Conservation (phyloP, 1,140 invertebrate species). For the Branchinecta lynchi region DNA sequence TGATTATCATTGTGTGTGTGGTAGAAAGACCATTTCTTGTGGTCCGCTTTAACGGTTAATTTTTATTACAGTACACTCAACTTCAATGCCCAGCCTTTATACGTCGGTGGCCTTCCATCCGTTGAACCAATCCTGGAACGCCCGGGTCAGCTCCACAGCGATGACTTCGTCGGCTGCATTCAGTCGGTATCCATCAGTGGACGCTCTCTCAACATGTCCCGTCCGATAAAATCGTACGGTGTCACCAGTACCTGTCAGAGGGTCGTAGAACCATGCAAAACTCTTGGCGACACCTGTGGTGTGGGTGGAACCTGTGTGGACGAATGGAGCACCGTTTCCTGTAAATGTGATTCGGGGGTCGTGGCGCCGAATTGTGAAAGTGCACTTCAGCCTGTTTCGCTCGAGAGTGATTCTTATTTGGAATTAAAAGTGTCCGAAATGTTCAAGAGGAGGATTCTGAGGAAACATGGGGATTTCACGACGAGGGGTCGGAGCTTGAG, state of each 20-base stretch:
- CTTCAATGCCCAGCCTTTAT: constrained; percentile 70
- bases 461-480: constrained; percentile 12
- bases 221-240: constrained; percentile 49
- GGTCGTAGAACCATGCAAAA: constrained; percentile 37
- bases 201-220: constrained; percentile 55
- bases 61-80: constrained; percentile 58
- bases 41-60: constrained; percentile 17
- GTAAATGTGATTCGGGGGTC: constrained; percentile 44
- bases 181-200: constrained; percentile 78
- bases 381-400: constrained; percentile 58
- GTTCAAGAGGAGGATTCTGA: constrained; percentile 41
- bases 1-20: no score
- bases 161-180: constrained; percentile 83
- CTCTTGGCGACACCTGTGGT: constrained; percentile 44
- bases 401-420: constrained; percentile 56
- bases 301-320: constrained; percentile 55
- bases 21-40: no score
- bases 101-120: constrained; percentile 64
- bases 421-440: constrained; percentile 66
- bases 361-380: constrained; percentile 58
- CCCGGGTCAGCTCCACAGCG: constrained; percentile 69
- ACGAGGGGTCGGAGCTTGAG: constrained; percentile 22
- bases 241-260: constrained; percentile 58
- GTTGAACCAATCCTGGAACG: constrained; percentile 69
- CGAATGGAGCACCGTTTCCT: constrained; percentile 47